A percentile compares a stretch with the other conserved stretches of the same genome.
phyloP scores from a whole-genome alignment of 2,888 invertebrate species.

The Odontothrips loti region DNA sequence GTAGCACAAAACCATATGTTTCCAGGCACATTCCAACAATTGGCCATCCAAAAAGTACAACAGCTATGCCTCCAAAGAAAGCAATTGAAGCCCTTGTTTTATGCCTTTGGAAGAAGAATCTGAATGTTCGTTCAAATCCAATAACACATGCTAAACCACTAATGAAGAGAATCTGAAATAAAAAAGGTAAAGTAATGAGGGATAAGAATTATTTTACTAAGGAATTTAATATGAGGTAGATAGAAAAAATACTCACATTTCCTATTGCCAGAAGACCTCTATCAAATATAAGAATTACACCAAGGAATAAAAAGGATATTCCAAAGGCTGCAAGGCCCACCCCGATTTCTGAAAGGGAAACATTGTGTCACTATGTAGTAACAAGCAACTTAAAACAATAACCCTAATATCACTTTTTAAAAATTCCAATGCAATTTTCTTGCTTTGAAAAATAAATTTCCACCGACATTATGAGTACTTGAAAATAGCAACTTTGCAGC shows the following conservation, averaged over 20 bases:
- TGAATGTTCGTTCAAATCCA: conserved; percentile 88
- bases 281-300: conserved; percentile 89
- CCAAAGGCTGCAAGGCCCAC: conserved; percentile 96
- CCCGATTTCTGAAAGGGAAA: conserved; percentile 78
- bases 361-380: conserved; percentile 32
- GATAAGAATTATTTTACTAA: conserved; percentile 2
- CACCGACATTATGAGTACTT: not conserved
- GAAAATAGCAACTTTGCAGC: not conserved
- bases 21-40: conserved; percentile 94
- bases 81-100: conserved; percentile 86
- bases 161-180: conserved; percentile 85
- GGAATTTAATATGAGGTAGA: conserved; percentile 2
- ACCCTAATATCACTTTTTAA: conserved; percentile 22
- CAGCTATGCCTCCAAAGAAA: conserved; percentile 87
- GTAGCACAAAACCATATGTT: conserved; percentile 87
- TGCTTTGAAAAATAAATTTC: not conserved
- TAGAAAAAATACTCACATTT: conserved; percentile 72
- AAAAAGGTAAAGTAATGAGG: conserved; percentile 33
- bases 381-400: conserved; percentile 19
- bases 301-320: conserved; percentile 88
- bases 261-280: conserved; percentile 97
- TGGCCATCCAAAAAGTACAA: conserved; percentile 94
- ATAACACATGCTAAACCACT: conserved; percentile 93
- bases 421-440: not conserved
- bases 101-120: conserved; percentile 96